Evolutionary conservation across 1,140 invertebrate species (phyloP), one percentile per base, ranked within the genome.

Genomic region (Cylas formicarius): DNA sequence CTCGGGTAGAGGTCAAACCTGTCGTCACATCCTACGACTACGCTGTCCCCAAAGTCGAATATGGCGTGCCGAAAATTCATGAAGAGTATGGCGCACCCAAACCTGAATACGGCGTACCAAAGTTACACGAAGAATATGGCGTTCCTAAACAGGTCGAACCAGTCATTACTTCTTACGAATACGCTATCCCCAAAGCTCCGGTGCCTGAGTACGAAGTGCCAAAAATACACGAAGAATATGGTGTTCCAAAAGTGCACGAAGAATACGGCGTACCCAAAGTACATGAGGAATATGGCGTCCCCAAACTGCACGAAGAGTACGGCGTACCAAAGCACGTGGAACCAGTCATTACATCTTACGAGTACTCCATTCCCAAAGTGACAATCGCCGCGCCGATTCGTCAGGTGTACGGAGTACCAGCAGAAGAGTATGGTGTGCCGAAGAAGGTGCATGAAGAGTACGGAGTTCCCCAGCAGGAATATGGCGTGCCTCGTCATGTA

Each of bases 251-350:
- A 11, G 17, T 17, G 16, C 33, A 27, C 31, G 14, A 6, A 21
- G 42, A 44, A 44, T 46, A 46, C 18, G 44, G 44, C 1, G 21
- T 33, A 6, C 44, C 35, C 2, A 14, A 36, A 19, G 2, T 23
- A 2, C 14, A 29, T 8, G 39, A 29, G 14, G 11, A 20, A 6
- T 18, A 28, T 3, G 14, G 24, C 11, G 39, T 31, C 2, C 3
- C 9, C 5, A n/a, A n/a, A n/a, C 21, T 13, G 22, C 6, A 29
- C 1, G 29, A 29, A n/a, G 39, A 41, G 4, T 31, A 41, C 33
- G 14, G 11, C 18, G 33, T 41, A 17, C 39, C 39, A 14, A n/a
- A n/a, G n/a, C 27, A 31, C 33, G 27, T 29, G 7, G 39, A 41
- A 21, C n/a, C n/a, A n/a, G n/a, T n/a, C n/a, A n/a, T n/a, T n/a